These are phyloP conservation scores for Cebus imitator DNA, from an alignment of 2,113 vertebrate genomes.

Conservation along the genomic window DNA sequence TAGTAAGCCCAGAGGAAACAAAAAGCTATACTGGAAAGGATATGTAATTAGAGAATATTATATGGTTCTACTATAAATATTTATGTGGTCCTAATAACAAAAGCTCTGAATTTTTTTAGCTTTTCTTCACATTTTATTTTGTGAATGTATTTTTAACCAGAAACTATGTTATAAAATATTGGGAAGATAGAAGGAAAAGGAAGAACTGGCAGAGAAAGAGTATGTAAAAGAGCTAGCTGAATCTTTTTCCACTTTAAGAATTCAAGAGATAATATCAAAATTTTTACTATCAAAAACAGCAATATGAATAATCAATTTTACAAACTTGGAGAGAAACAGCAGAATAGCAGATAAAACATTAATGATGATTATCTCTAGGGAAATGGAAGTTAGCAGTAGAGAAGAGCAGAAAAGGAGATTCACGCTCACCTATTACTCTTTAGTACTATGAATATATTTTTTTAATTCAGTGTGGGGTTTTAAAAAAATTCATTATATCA, in stretches of 20 bases:
- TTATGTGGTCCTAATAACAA: neutral
- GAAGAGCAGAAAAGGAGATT: neutral
- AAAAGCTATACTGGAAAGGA: neutral
- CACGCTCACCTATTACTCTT: neutral
- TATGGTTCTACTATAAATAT: neutral
- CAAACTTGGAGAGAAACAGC: neutral
- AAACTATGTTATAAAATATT: slow-evolving; percentile 14
- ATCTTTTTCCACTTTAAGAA: slow-evolving; percentile 18
- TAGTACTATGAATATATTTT: neutral
- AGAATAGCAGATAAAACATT: neutral
- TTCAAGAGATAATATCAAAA: neutral
- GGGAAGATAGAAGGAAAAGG: neutral
- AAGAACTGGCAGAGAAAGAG: neutral
- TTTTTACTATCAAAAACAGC: neutral
- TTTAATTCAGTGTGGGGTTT: neutral
- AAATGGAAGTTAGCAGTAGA: neutral
- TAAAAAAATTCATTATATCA: neutral
- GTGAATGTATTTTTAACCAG: neutral
- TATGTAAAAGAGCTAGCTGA: neutral
- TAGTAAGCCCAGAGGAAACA: neutral
- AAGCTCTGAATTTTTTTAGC: neutral
- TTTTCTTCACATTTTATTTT: slow-evolving; percentile 40
- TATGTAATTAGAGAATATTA: neutral
- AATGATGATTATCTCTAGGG: neutral
- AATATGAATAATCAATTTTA: neutral